Evolutionary conservation across 1,140 invertebrate genomes (phyloP).

Genomic region (Capitella teleta): DNA sequence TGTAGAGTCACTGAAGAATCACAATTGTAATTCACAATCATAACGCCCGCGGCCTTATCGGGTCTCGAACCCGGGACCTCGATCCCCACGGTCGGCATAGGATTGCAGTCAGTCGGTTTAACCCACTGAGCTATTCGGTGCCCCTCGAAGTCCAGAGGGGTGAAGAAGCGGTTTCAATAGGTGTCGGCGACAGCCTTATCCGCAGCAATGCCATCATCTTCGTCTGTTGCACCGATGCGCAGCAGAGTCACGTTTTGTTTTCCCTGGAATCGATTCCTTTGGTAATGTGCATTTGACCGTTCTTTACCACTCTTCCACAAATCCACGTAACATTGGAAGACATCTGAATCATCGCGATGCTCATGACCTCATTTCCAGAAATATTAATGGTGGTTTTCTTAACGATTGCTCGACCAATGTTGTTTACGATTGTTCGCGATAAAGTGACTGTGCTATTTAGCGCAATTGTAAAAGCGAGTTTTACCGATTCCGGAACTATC

Average conservation of each 20-base stretch:
- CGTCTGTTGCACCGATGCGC: background rate
- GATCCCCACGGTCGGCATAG: no score
- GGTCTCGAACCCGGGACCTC: no score
- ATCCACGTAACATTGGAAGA: background rate
- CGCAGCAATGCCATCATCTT: background rate
- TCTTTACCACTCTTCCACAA: background rate
- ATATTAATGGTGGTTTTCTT: background rate
- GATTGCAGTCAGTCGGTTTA: no score
- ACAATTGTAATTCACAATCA: no score
- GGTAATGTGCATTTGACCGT: background rate
- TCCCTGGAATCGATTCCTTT: background rate
- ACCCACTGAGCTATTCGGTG: no score
- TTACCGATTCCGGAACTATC: background rate
- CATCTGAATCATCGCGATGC: no score
- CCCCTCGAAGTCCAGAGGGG: no score
- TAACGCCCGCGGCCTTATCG: no score
- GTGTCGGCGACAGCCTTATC: background rate
- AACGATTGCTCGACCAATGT: background rate
- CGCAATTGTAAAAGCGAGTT: background rate
- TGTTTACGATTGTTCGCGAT: background rate
- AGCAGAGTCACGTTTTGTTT: background rate
- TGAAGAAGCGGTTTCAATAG: conserved; percentile 3
- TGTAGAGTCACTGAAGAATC: no score
- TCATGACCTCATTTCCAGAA: background rate
- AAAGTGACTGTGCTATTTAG: background rate